phyloP scores from a whole-genome alignment of 2,888 invertebrate species.

The Rhaphigaster nebulosa region DNA sequence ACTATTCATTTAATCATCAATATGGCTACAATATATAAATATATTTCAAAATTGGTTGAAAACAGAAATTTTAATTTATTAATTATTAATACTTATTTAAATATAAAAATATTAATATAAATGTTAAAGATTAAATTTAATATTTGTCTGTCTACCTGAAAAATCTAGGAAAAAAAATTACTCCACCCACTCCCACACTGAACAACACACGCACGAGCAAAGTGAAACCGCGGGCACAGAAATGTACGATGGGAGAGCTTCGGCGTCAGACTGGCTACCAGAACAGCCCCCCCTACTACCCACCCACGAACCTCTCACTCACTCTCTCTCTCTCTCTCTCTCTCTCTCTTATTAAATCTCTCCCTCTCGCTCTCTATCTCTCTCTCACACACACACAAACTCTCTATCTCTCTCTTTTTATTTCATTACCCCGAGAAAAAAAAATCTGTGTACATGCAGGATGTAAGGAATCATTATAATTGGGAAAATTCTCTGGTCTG shows the following conservation, averaged over 20 bases:
- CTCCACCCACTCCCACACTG: not conserved
- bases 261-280: slow-evolving; percentile 35
- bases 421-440: no score
- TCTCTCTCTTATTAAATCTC: not conserved
- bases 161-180: not conserved
- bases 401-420: not conserved
- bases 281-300: not conserved
- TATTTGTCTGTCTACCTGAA: not conserved
- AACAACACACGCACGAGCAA: not conserved
- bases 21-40: no score
- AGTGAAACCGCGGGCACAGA: not conserved
- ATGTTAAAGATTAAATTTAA: not conserved
- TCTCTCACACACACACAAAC: not conserved
- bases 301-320: not conserved
- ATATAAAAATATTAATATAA: no score
- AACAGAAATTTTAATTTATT: no score
- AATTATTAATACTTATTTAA: no score
- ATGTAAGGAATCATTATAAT: no score
- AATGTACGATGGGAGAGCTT: not conserved
- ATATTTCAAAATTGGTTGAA: no score
- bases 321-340: not conserved
- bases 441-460: no score
- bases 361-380: not conserved
- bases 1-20: no score
- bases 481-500: no score